phyloP scores from a whole-genome alignment of 2,888 invertebrate genomes.

The Folsomia candida region DNA sequence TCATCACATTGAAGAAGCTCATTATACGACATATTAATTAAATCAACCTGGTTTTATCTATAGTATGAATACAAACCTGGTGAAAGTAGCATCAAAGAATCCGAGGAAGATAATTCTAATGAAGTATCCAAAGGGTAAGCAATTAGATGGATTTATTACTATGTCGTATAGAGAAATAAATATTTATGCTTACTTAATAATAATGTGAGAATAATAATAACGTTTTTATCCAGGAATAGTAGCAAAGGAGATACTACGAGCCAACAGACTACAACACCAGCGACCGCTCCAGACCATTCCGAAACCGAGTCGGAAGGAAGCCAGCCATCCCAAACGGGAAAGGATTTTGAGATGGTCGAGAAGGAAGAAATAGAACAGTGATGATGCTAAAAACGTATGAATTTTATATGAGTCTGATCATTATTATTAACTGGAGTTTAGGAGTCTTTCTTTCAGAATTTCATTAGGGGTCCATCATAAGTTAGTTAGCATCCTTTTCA shows the following conservation, averaged over 20 bases:
- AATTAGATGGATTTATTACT: no score
- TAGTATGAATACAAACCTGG: constrained; percentile 80
- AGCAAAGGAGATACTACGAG: no score
- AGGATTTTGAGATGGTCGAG: constrained; percentile 85
- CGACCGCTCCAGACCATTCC: constrained; percentile 57
- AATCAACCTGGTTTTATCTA: constrained; percentile 12
- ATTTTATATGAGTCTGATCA: constrained; percentile 12
- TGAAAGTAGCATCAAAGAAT: constrained; percentile 63
- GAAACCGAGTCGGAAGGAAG: constrained; percentile 77
- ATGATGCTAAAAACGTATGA: constrained; percentile 24
- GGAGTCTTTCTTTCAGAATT: neutral
- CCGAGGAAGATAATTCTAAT: constrained; percentile 59
- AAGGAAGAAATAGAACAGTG: constrained; percentile 55
- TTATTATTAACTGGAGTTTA: neutral
- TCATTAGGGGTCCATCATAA: neutral
- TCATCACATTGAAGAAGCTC: neutral
- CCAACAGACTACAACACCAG: no score
- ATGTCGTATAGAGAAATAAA: no score
- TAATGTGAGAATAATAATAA: no score
- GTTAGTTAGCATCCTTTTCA: no score
- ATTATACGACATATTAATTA: neutral
- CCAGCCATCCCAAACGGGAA: constrained; percentile 75
- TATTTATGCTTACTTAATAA: no score
- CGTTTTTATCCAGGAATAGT: no score
- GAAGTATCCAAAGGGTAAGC: constrained; percentile 13